phyloP scores from a whole-genome alignment of 1,140 invertebrate species.

The Pseudobourletiella spinata region DNA sequence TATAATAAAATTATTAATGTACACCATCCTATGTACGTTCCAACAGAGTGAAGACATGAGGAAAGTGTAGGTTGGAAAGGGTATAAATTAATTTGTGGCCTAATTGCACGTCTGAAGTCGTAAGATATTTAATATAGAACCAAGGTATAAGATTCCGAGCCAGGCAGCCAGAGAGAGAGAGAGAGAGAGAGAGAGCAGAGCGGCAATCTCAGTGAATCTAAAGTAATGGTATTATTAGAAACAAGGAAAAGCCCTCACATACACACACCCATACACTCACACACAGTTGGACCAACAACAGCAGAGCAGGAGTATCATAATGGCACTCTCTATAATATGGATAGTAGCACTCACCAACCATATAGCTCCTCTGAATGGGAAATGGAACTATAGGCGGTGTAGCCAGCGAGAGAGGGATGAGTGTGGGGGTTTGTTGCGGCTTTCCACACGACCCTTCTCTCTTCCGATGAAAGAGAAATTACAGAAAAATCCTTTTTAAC shows the following conservation, averaged over 20 bases:
- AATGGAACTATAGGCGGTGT: not conserved
- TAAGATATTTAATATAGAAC: conserved; percentile 37
- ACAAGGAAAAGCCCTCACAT: not conserved
- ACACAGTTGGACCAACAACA: no score
- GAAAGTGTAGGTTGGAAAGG: conserved; percentile 11
- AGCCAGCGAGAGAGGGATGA: no score
- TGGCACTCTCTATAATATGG: no score
- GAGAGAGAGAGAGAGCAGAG: not conserved
- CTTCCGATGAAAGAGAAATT: conserved; percentile 29
- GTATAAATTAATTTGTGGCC: conserved; percentile 37
- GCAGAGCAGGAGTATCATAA: no score
- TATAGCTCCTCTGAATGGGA: no score
- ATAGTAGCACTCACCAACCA: no score
- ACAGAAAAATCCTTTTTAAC: conserved; percentile 36
- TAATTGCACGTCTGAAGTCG: conserved; percentile 35
- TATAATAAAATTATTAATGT: conserved; percentile 6
- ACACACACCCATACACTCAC: no score
- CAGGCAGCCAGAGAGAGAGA: not conserved
- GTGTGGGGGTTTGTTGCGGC: conserved; percentile 10
- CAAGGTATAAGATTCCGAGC: conserved; percentile 16
- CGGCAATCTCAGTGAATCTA: not conserved
- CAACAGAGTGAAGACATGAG: not conserved
- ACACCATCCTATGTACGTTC: not conserved
- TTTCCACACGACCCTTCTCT: conserved; percentile 6
- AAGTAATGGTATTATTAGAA: conserved; percentile 1